phyloP scores from a whole-genome alignment of 2,113 vertebrate species.

The Colaptes auratus region DNA sequence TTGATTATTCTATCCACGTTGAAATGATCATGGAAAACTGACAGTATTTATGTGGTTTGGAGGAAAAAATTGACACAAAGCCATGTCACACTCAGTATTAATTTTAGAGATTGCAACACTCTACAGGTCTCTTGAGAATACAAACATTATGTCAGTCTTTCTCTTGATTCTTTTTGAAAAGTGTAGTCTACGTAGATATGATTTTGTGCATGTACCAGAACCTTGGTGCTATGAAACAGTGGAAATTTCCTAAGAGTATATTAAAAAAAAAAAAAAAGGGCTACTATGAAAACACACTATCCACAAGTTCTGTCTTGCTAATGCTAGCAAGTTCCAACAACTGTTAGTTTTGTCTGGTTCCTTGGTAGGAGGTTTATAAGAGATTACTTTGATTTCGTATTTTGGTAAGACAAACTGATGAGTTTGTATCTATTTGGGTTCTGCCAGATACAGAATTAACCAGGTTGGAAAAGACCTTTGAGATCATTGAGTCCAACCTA shows the following conservation, averaged over 20 bases:
- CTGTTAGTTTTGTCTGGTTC: slow-evolving; percentile 45
- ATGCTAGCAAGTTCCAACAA: slow-evolving; percentile 40
- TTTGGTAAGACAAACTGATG: slow-evolving; percentile 42
- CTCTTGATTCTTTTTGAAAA: neutral
- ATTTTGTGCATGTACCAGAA: neutral
- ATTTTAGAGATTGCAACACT: neutral
- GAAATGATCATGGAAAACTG: neutral
- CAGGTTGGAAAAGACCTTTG: no score
- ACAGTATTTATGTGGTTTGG: neutral
- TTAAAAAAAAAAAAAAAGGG: neutral
- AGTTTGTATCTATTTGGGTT: slow-evolving; percentile 67
- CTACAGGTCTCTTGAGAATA: neutral
- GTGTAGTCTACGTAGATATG: neutral
- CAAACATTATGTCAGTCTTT: neutral
- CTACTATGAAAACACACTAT: slow-evolving; percentile 12
- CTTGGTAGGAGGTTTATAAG: slow-evolving; percentile 24
- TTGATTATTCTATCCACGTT: neutral
- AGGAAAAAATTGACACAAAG: neutral
- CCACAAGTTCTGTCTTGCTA: neutral
- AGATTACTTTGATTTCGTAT: slow-evolving; percentile 41
- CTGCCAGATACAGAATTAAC: slow-evolving; percentile 57
- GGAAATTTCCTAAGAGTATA: neutral
- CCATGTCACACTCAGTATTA: neutral
- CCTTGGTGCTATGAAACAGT: neutral
- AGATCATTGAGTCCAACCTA: no score